Evolutionary conservation across 2,113 vertebrate genomes (phyloP).

Genomic region (Perccottus glenii): DNA sequence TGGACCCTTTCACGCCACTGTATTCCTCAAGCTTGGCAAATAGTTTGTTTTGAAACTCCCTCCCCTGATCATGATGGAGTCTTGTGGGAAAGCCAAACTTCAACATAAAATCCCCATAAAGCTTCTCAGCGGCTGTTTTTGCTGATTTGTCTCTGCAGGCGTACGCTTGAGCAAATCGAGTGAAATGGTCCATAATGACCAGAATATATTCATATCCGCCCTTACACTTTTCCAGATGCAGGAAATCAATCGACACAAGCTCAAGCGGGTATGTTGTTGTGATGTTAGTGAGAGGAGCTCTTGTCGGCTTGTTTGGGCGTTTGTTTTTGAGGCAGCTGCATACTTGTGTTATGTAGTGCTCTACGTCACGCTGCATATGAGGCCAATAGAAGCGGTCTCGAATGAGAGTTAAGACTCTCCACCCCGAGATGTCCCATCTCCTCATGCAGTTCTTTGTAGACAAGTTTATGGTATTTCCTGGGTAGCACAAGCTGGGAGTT

Average conservation of each 20-base stretch:
- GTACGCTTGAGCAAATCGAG: constrained; percentile 1
- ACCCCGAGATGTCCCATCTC: constrained; percentile 5
- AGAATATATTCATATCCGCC: constrained; percentile 9
- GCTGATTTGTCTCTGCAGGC: constrained; percentile 2
- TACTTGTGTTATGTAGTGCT: constrained; percentile 1
- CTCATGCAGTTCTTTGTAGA: not conserved
- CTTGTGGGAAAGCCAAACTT: constrained; percentile 7
- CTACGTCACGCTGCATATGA: constrained; percentile 1
- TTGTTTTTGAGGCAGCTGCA: constrained; percentile 10
- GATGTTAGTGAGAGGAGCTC: not conserved
- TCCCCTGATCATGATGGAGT: constrained; percentile 20
- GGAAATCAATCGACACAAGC: constrained; percentile 11
- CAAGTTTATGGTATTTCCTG: not conserved
- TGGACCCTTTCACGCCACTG: not conserved
- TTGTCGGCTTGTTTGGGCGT: constrained; percentile 2
- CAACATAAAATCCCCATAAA: constrained; percentile 4
- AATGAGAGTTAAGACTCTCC: not conserved
- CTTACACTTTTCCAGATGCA: constrained; percentile 14
- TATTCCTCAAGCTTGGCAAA: not conserved
- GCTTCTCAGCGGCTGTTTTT: constrained; percentile 6
- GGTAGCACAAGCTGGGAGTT: not conserved
- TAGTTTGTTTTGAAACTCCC: constrained; percentile 11
- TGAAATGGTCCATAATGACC: constrained; percentile 13
- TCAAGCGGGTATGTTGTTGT: constrained; percentile 9
- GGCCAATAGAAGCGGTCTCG: not conserved